A percentile compares a stretch with the other conserved stretches of the same genome.
phyloP scores from a whole-genome alignment of 2,888 invertebrate species.

The Drosophila aldrichi region DNA sequence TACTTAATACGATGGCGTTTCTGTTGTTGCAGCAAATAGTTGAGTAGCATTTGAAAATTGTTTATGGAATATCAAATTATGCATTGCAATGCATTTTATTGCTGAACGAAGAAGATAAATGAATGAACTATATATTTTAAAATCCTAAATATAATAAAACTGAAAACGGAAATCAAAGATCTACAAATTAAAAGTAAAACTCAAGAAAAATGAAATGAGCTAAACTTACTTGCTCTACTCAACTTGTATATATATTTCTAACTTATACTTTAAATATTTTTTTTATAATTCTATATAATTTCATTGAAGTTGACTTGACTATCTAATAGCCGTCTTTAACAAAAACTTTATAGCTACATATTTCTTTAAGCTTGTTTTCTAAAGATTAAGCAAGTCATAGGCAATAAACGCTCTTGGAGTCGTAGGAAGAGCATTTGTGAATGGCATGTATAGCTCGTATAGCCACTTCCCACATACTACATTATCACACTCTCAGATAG shows the following conservation, averaged over 20 bases:
- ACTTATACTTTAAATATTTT: background rate
- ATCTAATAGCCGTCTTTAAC: slow-evolving; percentile 2
- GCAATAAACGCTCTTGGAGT: slow-evolving; percentile 30
- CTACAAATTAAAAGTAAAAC: too few species aligned
- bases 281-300: slow-evolving; percentile 2
- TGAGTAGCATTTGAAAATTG: background rate
- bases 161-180: too few species aligned
- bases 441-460: slow-evolving; percentile 24
- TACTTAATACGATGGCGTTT: slow-evolving; percentile 36
- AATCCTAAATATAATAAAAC: too few species aligned
- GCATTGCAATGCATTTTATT: background rate
- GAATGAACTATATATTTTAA: too few species aligned
- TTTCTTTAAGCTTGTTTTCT: slow-evolving; percentile 1
- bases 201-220: background rate
- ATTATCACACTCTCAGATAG: background rate
- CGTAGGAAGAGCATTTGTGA: slow-evolving; percentile 49
- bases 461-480: slow-evolving; percentile 39
- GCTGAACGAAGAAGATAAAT: background rate
- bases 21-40: background rate
- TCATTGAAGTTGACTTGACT: background rate
- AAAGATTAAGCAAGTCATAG: slow-evolving; percentile 30
- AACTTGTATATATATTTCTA: background rate
- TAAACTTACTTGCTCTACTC: background rate
- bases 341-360: slow-evolving; percentile 2
- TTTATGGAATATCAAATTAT: slow-evolving; percentile 1